Evolutionary conservation across 2,113 vertebrate genomes (phyloP), one percentile per base, ranked within the genome.

Genomic region (Ia io): DNA sequence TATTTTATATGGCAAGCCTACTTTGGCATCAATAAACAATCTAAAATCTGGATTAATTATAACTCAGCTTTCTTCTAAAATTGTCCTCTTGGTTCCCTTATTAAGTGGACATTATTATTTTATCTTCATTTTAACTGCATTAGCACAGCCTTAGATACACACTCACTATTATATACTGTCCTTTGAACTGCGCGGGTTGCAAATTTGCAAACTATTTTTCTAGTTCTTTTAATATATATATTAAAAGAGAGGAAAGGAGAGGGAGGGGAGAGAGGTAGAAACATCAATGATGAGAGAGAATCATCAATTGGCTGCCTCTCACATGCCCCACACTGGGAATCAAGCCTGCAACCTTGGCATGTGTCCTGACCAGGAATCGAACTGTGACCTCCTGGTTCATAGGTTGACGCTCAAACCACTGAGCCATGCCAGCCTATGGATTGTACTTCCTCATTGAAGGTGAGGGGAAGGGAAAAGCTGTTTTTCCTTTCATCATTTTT

Each of bases 21-120:
- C 5, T 12, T 87, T 40, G 42, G 35, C 16, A 73, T 25, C 25
- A 77, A 7, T 8, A 78, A 93, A 49, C 3, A 88, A 49, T 47
- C 30, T 51, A 73, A 93, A 79, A n/a, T 3, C 47, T 92, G 61
- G 42, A 84, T 76, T 85, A 84, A 42, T 40, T 83, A 1, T 93
- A 80, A 79, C 17, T 18, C 56, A 44, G 32, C 16, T 93, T 95
- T 74, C 16, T 47, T 92, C 56, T 86, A 65, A 91, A 96, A 83
- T 32, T 83, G 22, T 51, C 37, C 30, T 93, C 13, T 67, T 88
- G 61, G 74, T 49, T 74, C 20, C 13, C 23, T 77, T 91, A 32
- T 69, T 88, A 91, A 70, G 8, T 84, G 25, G 30, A 35, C 56
- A 18, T 70, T 95, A 80, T 44, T 56, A 76, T 79, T 84, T 90